Base-by-base conservation (phyloP, 2,113 vertebrate species). In the Megaceryle maxima region DNA sequence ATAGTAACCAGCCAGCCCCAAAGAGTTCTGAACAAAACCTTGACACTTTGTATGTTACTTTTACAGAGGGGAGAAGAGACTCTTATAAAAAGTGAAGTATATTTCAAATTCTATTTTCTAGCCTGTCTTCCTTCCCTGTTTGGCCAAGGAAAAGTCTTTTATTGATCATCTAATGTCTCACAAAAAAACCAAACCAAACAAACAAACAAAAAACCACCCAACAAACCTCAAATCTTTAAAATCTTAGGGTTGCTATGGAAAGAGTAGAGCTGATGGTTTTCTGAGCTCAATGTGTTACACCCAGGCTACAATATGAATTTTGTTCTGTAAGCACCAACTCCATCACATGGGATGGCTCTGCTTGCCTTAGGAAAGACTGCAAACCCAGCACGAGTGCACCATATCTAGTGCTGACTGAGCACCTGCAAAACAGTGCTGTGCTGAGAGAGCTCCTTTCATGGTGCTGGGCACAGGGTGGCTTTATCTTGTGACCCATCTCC, bases 301-400 rank as follows among this genome's bases (percentile, higher is more conserved):
- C 31, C 51, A 39, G 81, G 46, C 53, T 41, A 16, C 46, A 9
- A 22, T 13, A 18, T 2, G 11, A 1, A 0, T 56, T 67, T 73
- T 67, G 35, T 57, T 67, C 29, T 51, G 35, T 44, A n/a, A 17
- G 51, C 35, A 50, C 22, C 31, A 19, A 37, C 68, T 66, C 6
- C 10, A 17, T 25, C 37, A 11, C 20, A 33, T 2, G 20, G 1
- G 5, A 46, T 1, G 2, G 57, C 46, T 77, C 31, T 0, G 1
- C n/a, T 60, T 29, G 68, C 28, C 46, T 74, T 44, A 70, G 39
- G 25, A 55, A 70, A 50, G 26, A 9, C 37, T 39, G 28, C 37
- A 44, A 39, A 78, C 8, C 39, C 37, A 37, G 21, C 5, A 3
- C 7, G 24, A 44, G 43, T 7, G 17, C 33, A 20, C 22, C 41